Evolutionary conservation across 2,888 invertebrate genomes (phyloP).

Genomic region (Lycia hirtaria): DNA sequence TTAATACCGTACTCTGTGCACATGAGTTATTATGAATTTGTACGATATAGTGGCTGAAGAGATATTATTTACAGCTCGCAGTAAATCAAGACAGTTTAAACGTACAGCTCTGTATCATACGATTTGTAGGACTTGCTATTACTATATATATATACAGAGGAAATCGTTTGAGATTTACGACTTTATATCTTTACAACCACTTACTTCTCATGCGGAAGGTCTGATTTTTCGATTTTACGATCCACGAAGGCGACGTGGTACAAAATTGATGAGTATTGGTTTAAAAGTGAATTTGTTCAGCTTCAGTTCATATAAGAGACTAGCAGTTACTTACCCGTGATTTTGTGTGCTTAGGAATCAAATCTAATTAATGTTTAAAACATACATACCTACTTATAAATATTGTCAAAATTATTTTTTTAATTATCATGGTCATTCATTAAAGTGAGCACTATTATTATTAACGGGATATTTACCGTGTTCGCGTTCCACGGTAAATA

Average conservation of each 20-base stretch:
- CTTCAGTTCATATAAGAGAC: too few relatives aligned
- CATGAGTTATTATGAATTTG: slow-evolving; percentile 63
- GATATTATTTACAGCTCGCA: slow-evolving; percentile 66
- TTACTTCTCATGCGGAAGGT: slow-evolving; percentile 21
- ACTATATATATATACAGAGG: slow-evolving; percentile 37
- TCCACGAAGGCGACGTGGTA: not conserved
- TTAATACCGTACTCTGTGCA: slow-evolving; percentile 54
- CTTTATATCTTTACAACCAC: slow-evolving; percentile 52
- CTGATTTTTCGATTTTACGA: slow-evolving; percentile 43
- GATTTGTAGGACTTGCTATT: slow-evolving; percentile 28
- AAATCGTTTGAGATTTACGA: slow-evolving; percentile 49
- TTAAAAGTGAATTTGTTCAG: not conserved
- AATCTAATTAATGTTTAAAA: too few relatives aligned
- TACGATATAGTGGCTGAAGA: slow-evolving; percentile 59
- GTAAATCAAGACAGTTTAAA: slow-evolving; percentile 70
- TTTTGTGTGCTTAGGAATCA: too few relatives aligned
- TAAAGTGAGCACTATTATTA: too few relatives aligned
- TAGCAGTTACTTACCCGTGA: too few relatives aligned
- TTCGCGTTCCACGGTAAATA: too few relatives aligned
- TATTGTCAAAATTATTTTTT: too few relatives aligned
- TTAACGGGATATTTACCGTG: too few relatives aligned
- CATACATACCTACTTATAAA: too few relatives aligned
- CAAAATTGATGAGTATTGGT: slow-evolving; percentile 5
- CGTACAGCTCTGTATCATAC: slow-evolving; percentile 38
- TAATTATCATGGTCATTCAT: too few relatives aligned